Base-by-base conservation (phyloP, 2,888 invertebrate genomes). In the Athetis lepigone region DNA sequence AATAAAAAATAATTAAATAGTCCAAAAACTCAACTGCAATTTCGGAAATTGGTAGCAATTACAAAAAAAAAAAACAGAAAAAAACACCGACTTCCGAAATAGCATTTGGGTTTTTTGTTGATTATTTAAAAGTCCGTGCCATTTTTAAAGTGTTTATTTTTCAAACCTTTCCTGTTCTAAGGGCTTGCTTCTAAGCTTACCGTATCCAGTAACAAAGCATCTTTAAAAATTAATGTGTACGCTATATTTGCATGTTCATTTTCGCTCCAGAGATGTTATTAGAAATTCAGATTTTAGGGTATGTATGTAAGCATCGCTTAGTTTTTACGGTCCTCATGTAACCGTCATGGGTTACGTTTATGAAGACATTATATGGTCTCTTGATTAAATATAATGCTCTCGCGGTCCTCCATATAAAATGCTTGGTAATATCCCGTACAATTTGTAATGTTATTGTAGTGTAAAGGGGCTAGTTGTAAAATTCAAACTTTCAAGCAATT, bases 261-360 rank as follows among this genome's bases (percentile, higher is more conserved):
- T 89, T 87, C 81, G 81, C 86, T 86, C 81, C 81, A 84, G 90
- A 87, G 83, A 88, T 88, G 88, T 89, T 91, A 92, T 93, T 92
- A 92, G 92, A 91, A 90, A 91, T 93, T 93, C 90, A 92, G 92
- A 93, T 92, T 91, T 91, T 84, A 86, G 85, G 83, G 84, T 85
- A 83, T 82, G 79, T 83, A 72, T 74, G 85, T 82, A 84, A 78
- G 84, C 74, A 76, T 65, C 85, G 82, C 88, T 92, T 90, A 90
- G 88, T 91, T 93, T 92, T 93, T 92, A 93, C 82, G 85, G 81
- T 70, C 73, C 73, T 69, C 73, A 46, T 79, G 82, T 82, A 82
- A 85, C 54, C 79, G 68, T 73, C 69, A 70, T 52, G 71, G 75
- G 75, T 73, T 70, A 72, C 79, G 67, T 82, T 83, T 85, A 88